Conservation (phyloP, 2,888 invertebrate genomes). For the Antitype chi region DNA sequence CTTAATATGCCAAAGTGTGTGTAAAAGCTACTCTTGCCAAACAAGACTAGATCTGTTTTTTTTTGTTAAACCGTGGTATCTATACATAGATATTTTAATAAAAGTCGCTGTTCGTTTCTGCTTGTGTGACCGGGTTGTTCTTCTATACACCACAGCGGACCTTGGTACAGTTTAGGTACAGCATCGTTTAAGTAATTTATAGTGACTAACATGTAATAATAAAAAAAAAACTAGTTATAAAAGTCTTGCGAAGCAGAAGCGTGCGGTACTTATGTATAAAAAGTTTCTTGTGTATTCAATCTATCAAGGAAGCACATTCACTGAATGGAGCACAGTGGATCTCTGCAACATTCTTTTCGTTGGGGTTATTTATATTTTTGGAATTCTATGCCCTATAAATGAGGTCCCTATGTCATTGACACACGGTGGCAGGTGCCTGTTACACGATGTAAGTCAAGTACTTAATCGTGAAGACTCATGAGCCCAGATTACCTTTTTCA, state of each 20-base stretch:
- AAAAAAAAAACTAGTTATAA: too few species aligned
- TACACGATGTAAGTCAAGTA: background rate
- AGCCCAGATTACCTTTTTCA: slow-evolving; percentile 67
- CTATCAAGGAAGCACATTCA: background rate
- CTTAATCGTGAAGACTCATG: background rate
- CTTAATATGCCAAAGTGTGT: background rate
- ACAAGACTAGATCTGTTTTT: background rate
- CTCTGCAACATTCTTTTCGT: background rate
- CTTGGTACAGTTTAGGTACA: too few species aligned
- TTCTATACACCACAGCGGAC: too few species aligned
- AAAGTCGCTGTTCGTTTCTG: too few species aligned
- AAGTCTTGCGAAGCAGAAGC: too few species aligned
- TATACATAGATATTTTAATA: too few species aligned
- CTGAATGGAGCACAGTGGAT: background rate
- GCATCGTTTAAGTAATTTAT: too few species aligned
- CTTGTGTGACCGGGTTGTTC: too few species aligned
- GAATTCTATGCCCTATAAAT: background rate
- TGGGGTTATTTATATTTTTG: background rate
- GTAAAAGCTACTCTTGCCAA: background rate
- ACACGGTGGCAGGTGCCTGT: too few species aligned
- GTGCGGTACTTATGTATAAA: too few species aligned
- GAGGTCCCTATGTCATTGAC: background rate
- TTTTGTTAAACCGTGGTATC: background rate
- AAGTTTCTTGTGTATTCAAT: background rate
- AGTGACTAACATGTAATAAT: too few species aligned